Base-by-base conservation (phyloP, 2,888 invertebrate genomes). In the Drosophila infuscata region DNA sequence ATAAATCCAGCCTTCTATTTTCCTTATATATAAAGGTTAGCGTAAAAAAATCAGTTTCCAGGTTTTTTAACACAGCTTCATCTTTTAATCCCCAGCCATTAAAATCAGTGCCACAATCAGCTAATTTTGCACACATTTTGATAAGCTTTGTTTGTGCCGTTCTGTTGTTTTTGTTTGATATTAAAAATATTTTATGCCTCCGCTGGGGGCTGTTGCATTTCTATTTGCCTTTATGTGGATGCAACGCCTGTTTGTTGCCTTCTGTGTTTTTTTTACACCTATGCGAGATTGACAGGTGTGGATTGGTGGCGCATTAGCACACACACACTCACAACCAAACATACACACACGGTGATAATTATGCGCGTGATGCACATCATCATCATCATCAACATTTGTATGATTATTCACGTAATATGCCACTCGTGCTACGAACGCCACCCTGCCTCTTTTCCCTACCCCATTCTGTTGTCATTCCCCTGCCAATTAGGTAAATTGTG, bases 401-500 rank as follows among this genome's bases (percentile, higher is more conserved):
- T 79, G 84, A 89, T 88, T 82, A 79, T 79, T 36, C 70, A 43
- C 56, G 57, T 75, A 81, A 84, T 79, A 76, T 70, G 81, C 64
- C 76, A 66, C 76, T 79, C 79, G 74, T 70, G 81, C 38, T 76
- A 57, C 53, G 43, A 30, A 20, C 29, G 33, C 56, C 25, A 25
- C 20, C 49, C 38, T 6, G 43, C 53, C 49, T 32, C 20, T 3
- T 11, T 20, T 12, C 11, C 17, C 11, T 9, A 11, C 57, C 4
- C 8, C 11, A 48, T 25, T 12, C 46, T 53, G 72, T 61, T 72
- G 62, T 62, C 77, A 79, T 83, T 78, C 68, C 74, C 79, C 78
- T 80, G 89, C 88, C 92, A 92, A 92, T 92, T 92, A 93, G 92
- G 90, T 85, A 92, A 92, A 93, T 93, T 92, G 91, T 92, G 92